A percentile compares a stretch with the other conserved stretches of the same genome.
phyloP scores from a whole-genome alignment of 1,140 invertebrate species.

The Pristionchus pacificus region DNA sequence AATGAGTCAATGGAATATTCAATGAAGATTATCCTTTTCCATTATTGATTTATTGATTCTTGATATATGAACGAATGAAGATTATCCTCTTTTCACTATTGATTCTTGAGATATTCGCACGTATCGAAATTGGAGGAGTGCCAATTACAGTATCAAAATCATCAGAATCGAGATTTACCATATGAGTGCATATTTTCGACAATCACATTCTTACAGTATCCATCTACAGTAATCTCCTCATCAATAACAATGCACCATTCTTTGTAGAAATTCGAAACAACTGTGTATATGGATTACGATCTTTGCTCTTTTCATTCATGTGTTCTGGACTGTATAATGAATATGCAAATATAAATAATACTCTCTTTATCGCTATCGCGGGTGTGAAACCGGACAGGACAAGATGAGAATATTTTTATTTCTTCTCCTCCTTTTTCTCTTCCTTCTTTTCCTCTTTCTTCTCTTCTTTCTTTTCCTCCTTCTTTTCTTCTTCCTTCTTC shows the following conservation, averaged over 20 bases:
- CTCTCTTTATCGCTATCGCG: conserved; percentile 13
- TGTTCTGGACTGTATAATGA: conserved; percentile 9
- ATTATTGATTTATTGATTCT: not conserved
- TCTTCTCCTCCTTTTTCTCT: conserved; percentile 19
- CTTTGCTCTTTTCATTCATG: conserved; percentile 1
- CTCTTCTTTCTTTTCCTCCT: conserved; percentile 9
- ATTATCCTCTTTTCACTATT: not conserved
- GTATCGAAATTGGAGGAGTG: too few species aligned
- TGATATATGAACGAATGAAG: conserved; percentile 3
- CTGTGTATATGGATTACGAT: conserved; percentile 5
- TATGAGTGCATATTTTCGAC: too few species aligned
- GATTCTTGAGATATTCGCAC: too few species aligned
- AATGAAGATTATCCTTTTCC: not conserved
- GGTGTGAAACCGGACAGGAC: conserved; percentile 9
- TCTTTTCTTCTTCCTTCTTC: conserved; percentile 11
- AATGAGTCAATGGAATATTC: not conserved
- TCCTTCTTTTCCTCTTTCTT: conserved; percentile 17
- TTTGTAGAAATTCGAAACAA: conserved; percentile 12
- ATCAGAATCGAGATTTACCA: too few species aligned
- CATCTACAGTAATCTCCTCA: too few species aligned
- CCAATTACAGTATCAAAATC: too few species aligned
- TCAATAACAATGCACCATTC: conserved; percentile 6
- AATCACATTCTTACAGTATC: too few species aligned
- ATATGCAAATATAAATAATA: too few species aligned
- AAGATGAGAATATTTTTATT: conserved; percentile 11